phyloP scores from a whole-genome alignment of 2,888 invertebrate genomes.

The Drosophila suboccidentalis region DNA sequence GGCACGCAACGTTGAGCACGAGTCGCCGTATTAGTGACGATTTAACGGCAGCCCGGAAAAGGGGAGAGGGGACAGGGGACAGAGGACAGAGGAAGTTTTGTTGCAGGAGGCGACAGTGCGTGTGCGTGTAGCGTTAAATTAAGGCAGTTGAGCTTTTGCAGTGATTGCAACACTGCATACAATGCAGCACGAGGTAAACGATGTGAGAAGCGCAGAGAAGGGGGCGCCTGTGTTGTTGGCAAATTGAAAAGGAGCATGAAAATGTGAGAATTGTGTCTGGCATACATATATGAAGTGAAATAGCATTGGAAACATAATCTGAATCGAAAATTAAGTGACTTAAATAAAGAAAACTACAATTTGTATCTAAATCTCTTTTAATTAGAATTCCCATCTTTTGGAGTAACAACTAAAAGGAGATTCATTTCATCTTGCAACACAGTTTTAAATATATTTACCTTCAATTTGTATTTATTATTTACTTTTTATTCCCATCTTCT shows the following conservation, averaged over 20 bases:
- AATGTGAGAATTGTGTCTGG: conserved; percentile 11
- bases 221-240: conserved; percentile 5
- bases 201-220: conserved; percentile 15
- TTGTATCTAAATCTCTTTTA: too few species aligned
- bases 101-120: conserved; percentile 57
- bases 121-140: conserved; percentile 77
- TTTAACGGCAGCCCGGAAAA: conserved; percentile 56
- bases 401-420: background rate
- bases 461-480: background rate
- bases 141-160: conserved; percentile 50
- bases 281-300: conserved; percentile 16
- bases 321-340: background rate
- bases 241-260: conserved; percentile 47
- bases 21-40: conserved; percentile 77
- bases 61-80: background rate
- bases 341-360: background rate
- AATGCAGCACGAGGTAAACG: conserved; percentile 25
- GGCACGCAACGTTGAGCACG: conserved; percentile 72
- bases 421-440: background rate
- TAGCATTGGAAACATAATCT: conserved; percentile 5
- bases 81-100: background rate
- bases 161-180: conserved; percentile 40
- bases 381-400: too few species aligned
- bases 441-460: background rate
- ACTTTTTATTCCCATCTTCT: background rate